Percentiles rank a stretch among this genome's conserved stretches.
Evolutionary conservation across 2,888 invertebrate species (phyloP).

Genomic region (Xanthorhoe spadicearia): DNA sequence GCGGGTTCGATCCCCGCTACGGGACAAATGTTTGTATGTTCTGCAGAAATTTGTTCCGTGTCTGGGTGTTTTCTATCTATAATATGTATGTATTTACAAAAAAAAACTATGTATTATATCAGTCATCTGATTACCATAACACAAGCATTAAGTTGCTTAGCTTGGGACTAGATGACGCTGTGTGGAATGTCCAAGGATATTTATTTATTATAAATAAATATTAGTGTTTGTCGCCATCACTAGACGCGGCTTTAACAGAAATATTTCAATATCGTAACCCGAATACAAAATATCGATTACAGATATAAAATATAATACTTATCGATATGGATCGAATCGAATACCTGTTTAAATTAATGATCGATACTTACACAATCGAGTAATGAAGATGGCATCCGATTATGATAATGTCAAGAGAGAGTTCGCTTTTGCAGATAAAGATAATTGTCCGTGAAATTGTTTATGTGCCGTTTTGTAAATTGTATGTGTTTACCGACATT

Average conservation of each 20-base stretch:
- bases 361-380: conserved; percentile 54
- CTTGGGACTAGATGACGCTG: no score
- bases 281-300: conserved; percentile 51
- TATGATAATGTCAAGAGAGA: conserved; percentile 55
- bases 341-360: conserved; percentile 55
- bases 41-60: no score
- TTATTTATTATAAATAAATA: no score
- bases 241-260: conserved; percentile 20
- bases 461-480: conserved; percentile 42
- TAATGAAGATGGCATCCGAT: conserved; percentile 59
- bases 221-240: not conserved
- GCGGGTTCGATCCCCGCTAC: no score
- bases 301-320: conserved; percentile 42
- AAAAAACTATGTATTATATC: no score
- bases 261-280: conserved; percentile 40
- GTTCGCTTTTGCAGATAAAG: conserved; percentile 48
- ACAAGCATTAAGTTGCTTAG: no score
- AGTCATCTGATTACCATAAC: no score
- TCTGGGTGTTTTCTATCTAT: no score
- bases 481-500: conserved; percentile 29
- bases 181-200: no score
- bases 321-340: conserved; percentile 50
- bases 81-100: no score
- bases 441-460: conserved; percentile 49
- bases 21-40: no score